Evolutionary conservation across 2,113 vertebrate genomes (phyloP), one percentile per base, ranked within the genome.

Genomic region (Nyctibius bracteatus): DNA sequence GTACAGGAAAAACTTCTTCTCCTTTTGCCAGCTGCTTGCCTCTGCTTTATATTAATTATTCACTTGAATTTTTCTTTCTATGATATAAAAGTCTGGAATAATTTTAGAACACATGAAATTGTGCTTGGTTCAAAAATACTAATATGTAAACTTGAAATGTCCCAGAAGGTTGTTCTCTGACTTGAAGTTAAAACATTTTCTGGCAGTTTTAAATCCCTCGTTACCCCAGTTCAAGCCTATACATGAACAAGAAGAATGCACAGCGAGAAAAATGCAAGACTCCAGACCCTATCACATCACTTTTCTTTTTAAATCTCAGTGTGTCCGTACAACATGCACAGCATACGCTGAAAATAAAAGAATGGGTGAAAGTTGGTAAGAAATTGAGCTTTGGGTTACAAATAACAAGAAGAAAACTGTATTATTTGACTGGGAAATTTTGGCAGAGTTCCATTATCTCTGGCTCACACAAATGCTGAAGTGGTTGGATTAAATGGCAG

Each of bases 181-280:
- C 73, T 94, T 0, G 5, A 86, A 93, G 21, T 35, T 35, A 86
- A 94, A 91, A 61, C 8, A 54, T 83, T 88, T 90, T 90, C 46
- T 86, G 73, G 25, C 61, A 79, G 14, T 57, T 61, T 46, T 72
- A 24, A 58, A 86, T 91, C 63, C 65, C 54, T 86, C 49, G 23
- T 88, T 88, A 46, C 54, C 41, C 84, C 33, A 47, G 14, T 91
- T 96, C 92, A 96, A 86, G 85, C 66, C 92, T 88, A 71, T 51
- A 86, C 91, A 95, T 30, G 93, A 94, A 81, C 33, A 65, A 66
- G 44, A 65, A 74, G 70, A 84, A 91, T 52, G 31, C 22, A 61
- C 25, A 67, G 5, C 2, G 11, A 22, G 47, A 47, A 47, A 47
- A 47, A 47, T 47, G 47, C 27, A 78, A 74, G 59, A 18, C 71